Percentiles rank a stretch among this genome's conserved stretches.
Conservation (phyloP, 37 sponge, comb jelly and placozoan genomes). For the Eunapius fragilis region DNA sequence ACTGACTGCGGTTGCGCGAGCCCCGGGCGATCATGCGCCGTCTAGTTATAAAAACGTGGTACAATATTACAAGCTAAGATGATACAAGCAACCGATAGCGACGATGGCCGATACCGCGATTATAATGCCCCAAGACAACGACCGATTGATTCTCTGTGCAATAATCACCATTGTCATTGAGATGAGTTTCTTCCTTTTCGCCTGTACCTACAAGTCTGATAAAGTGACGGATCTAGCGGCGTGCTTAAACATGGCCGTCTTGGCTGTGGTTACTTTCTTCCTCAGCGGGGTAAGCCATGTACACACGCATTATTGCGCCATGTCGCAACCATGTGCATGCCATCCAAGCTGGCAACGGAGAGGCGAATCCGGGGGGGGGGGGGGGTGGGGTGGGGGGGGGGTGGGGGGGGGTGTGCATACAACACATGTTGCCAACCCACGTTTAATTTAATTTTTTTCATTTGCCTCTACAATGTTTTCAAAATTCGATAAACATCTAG, state of each 20-base stretch:
- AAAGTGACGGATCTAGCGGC: conserved; percentile 50
- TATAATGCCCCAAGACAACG: conserved; percentile 26
- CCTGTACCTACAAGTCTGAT: conserved; percentile 44
- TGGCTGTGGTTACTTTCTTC: conserved; percentile 33
- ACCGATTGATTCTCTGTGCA: conserved; percentile 35
- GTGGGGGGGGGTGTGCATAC: not conserved
- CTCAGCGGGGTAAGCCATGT: conserved; percentile 21
- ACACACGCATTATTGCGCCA: too few relatives aligned
- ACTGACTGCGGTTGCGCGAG: too few relatives aligned
- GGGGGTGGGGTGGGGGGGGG: too few relatives aligned
- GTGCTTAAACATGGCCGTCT: conserved; percentile 26
- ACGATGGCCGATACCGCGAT: not conserved
- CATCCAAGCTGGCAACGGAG: too few relatives aligned
- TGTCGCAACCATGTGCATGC: too few relatives aligned
- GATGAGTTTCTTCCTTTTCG: conserved; percentile 34
- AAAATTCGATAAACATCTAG: too few relatives aligned
- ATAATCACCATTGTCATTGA: conserved; percentile 37
- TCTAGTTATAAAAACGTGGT: too few relatives aligned
- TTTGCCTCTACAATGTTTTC: too few relatives aligned
- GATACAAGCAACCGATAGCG: not conserved
- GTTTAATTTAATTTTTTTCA: too few relatives aligned
- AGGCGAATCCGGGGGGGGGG: too few relatives aligned
- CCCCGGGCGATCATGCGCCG: too few relatives aligned
- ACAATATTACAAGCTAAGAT: too few relatives aligned
- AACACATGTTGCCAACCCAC: not conserved